Conservation (phyloP, 2,888 invertebrate genomes). For the Hymenopus coronatus region DNA sequence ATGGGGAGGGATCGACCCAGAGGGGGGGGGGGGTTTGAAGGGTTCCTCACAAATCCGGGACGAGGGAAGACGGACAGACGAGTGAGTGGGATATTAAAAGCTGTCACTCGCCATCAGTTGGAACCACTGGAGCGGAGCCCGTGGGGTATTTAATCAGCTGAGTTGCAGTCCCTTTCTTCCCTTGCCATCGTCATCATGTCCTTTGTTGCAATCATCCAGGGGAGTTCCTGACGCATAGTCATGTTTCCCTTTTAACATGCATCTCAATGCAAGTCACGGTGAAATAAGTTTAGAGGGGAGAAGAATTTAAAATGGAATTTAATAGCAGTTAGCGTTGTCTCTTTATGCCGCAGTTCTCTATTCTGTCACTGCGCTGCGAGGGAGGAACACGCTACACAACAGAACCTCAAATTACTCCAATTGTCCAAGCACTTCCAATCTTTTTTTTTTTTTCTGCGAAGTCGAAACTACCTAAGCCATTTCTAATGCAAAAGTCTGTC, state of each 20-base stretch:
- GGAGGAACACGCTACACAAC: background rate
- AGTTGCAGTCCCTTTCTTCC: background rate
- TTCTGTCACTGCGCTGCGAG: background rate
- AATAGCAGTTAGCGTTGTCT: background rate
- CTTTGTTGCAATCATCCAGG: conserved; percentile 1
- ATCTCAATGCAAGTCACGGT: background rate
- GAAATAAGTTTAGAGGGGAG: background rate
- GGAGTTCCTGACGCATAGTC: background rate
- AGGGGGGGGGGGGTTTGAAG: background rate
- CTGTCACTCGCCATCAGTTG: conserved; percentile 24
- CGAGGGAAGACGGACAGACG: background rate
- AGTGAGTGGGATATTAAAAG: conserved; percentile 21
- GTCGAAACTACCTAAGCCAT: too few relatives aligned
- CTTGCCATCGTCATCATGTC: background rate
- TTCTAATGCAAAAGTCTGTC: too few relatives aligned
- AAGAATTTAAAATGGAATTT: conserved; percentile 1
- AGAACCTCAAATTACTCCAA: background rate
- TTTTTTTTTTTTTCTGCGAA: too few relatives aligned
- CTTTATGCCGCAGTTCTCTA: background rate
- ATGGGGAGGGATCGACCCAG: background rate
- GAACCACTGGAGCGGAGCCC: conserved; percentile 1
- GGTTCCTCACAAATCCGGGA: background rate
- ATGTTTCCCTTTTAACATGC: background rate
- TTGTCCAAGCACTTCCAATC: background rate
- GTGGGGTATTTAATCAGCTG: conserved; percentile 19